Base-by-base conservation (phyloP, 2,797 vertebrate genomes). In the Sebastes hubbsi region DNA sequence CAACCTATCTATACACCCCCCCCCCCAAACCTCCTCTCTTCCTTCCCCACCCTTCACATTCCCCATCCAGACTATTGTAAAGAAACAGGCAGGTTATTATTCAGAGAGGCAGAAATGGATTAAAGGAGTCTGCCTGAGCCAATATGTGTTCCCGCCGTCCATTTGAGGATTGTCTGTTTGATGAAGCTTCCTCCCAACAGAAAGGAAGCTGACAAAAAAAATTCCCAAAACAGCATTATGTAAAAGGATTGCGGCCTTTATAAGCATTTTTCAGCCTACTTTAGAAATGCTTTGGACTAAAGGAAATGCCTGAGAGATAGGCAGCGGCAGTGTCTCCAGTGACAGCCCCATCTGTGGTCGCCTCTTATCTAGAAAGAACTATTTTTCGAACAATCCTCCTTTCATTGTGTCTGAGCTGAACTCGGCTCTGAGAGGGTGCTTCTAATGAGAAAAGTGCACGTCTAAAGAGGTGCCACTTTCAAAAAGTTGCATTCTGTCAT, bases 111-210 rank as follows among this genome's bases (percentile, higher is more conserved):
- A 87, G 79, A 88, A 86, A 81, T 79, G 80, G 86, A 91, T 89
- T 89, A 87, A 85, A 87, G 72, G 62, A 88, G 72, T 71, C 69
- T 88, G 84, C 77, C 90, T 85, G 84, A 87, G 89, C 90, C 84
- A 88, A 87, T 87, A 87, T 91, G 81, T 82, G 79, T 79, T 85
- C 69, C 76, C 29, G 68, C 42, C 46, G 34, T 89, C 77, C 83
- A 62, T 79, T 55, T 74, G 75, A 81, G 90, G 81, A 75, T 81
- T 74, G 82, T 88, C 76, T 88, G 84, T 90, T 91, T 91, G 85
- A 88, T 84, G 76, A 90, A 86, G 81, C 86, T 75, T 88, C 83
- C 59, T 85, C 75, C 77, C 76, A 77, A 72, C 25, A 84, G 82
- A 78, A 87, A 82, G 72, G 63, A 86, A 79, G 52, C 72, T 62